These are phyloP conservation scores for Eupeodes latifasciatus DNA, from an alignment of 2,888 invertebrate genomes.

Conservation along the genomic window DNA sequence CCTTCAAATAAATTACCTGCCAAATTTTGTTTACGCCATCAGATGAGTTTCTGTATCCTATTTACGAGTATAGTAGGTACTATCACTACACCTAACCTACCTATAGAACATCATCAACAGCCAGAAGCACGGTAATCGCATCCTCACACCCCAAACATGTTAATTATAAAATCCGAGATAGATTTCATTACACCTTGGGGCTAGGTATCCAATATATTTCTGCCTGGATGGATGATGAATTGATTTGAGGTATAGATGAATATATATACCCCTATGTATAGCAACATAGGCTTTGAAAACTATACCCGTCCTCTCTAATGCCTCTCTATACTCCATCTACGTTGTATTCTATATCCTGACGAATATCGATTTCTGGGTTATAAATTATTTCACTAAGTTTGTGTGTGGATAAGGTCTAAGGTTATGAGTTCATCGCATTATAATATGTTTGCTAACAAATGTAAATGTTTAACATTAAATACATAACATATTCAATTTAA, in stretches of 20 bases:
- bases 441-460: slow-evolving; percentile 1
- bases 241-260: slow-evolving; percentile 12
- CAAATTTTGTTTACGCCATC: slow-evolving; percentile 59
- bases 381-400: slow-evolving; percentile 12
- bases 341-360: slow-evolving; percentile 1
- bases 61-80: background rate
- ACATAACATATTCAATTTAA: slow-evolving; percentile 36
- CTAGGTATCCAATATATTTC: slow-evolving; percentile 11
- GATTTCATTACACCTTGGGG: slow-evolving; percentile 39
- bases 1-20: slow-evolving; percentile 62
- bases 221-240: slow-evolving; percentile 27
- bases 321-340: no score
- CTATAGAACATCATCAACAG: background rate
- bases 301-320: background rate
- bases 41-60: slow-evolving; percentile 26
- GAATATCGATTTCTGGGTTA: slow-evolving; percentile 31
- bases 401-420: background rate
- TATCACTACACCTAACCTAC: no score
- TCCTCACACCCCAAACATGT: slow-evolving; percentile 16
- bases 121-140: slow-evolving; percentile 31
- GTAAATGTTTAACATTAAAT: slow-evolving; percentile 52
- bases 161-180: slow-evolving; percentile 67
- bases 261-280: background rate
- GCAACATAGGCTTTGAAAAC: slow-evolving; percentile 23
- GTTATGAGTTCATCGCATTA: slow-evolving; percentile 14